phyloP scores from a whole-genome alignment of 2,888 invertebrate species.

The Lycia hirtaria region DNA sequence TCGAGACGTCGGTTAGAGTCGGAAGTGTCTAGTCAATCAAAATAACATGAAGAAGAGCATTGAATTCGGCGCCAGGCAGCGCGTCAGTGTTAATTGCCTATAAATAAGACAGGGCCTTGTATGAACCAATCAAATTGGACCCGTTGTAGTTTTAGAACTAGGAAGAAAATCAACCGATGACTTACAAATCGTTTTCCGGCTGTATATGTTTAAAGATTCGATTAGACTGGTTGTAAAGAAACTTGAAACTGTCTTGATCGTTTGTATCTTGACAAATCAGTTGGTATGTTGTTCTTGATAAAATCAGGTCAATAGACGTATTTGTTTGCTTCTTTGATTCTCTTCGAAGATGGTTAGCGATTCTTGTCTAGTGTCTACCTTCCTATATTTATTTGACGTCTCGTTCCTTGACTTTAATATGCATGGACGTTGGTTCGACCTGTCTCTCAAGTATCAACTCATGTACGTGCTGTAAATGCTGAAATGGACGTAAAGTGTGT shows the following conservation, averaged over 20 bases:
- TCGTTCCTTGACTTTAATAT: conserved; percentile 41
- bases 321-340: conserved; percentile 20
- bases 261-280: conserved; percentile 18
- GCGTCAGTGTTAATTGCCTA: conserved; percentile 67
- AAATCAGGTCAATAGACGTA: conserved; percentile 31
- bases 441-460: conserved; percentile 39
- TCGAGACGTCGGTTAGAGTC: conserved; percentile 43
- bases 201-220: conserved; percentile 21
- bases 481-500: conserved; percentile 24
- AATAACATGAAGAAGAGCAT: conserved; percentile 55
- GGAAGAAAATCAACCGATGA: conserved; percentile 34
- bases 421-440: conserved; percentile 37
- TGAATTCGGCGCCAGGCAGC: conserved; percentile 53
- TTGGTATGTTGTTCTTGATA: conserved; percentile 15
- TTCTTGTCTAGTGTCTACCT: conserved; percentile 21
- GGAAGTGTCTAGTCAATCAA: conserved; percentile 74
- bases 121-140: conserved; percentile 46
- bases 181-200: conserved; percentile 22
- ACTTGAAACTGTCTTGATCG: conserved; percentile 16
- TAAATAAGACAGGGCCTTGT: conserved; percentile 60
- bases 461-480: conserved; percentile 36
- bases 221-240: conserved; percentile 14
- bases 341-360: conserved; percentile 6
- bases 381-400: conserved; percentile 36
- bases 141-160: conserved; percentile 45